A percentile compares a stretch with the other conserved stretches of the same genome.
phyloP scores from a whole-genome alignment of 2,888 invertebrate genomes.

The Mimachlamys varia region DNA sequence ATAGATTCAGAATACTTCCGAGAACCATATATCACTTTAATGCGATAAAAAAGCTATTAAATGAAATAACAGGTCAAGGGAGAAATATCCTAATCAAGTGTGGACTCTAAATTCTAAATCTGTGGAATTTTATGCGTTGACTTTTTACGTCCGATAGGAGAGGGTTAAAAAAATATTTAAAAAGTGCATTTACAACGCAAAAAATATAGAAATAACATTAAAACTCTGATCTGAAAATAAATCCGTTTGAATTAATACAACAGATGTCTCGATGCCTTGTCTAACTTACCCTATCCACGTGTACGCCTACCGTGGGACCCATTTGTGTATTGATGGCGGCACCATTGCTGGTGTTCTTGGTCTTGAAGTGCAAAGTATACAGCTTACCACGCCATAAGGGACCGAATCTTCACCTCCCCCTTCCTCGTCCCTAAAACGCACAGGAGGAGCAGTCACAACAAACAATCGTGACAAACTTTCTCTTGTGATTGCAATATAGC shows the following conservation, averaged over 20 bases:
- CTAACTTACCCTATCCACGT: not conserved
- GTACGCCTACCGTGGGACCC: not conserved
- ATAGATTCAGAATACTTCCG: not conserved
- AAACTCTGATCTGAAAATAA: conserved; percentile 3
- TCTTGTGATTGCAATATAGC: not conserved
- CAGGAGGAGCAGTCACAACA: not conserved
- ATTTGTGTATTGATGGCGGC: not conserved
- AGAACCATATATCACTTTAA: not conserved
- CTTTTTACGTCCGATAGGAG: not conserved
- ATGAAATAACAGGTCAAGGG: not conserved
- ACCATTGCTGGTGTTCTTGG: not conserved
- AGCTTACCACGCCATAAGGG: not conserved
- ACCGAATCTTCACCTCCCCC: not conserved
- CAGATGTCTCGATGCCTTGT: not conserved
- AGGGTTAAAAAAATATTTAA: not conserved
- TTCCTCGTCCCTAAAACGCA: not conserved
- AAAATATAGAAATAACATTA: not conserved
- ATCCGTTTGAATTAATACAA: conserved; percentile 16
- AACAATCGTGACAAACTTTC: not conserved
- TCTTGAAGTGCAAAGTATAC: conserved; percentile 8
- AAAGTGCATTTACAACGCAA: not conserved
- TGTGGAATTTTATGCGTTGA: not conserved
- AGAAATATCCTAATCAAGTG: not conserved
- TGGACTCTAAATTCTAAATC: not conserved
- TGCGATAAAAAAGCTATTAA: not conserved